Conservation (phyloP, 2,797 vertebrate species). For the Acropternis orthonyx region DNA sequence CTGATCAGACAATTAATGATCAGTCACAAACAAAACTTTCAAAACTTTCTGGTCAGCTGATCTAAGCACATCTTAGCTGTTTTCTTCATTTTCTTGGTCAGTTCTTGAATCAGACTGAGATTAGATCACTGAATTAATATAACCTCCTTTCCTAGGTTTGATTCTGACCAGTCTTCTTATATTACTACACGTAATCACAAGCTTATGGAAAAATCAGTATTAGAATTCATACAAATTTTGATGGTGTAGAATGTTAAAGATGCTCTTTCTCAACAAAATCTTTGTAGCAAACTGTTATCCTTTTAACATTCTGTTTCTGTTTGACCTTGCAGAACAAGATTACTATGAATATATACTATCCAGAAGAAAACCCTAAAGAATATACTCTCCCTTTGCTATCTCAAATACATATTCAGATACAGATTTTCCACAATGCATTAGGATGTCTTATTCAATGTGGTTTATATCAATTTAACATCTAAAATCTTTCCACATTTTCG, state of each 20-base stretch:
- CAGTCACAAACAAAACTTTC: neutral
- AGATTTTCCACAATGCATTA: neutral
- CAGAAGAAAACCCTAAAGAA: neutral
- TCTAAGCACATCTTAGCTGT: neutral
- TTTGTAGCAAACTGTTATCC: neutral
- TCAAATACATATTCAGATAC: neutral
- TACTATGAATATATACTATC: neutral
- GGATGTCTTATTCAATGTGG: neutral
- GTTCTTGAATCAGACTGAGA: neutral
- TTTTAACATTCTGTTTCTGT: neutral
- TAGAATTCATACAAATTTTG: neutral
- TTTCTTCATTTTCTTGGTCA: neutral
- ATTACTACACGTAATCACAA: neutral
- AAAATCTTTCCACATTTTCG: neutral
- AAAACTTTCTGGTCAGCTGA: neutral
- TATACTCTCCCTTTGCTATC: neutral
- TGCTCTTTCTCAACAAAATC: neutral
- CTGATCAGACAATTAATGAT: neutral
- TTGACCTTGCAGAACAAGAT: conserved; percentile 6
- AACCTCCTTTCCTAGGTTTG: neutral
- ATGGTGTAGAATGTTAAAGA: neutral
- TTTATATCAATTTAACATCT: neutral
- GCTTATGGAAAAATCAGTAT: neutral
- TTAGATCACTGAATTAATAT: neutral
- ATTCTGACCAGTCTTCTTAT: neutral